These are phyloP conservation scores for Enteromius trimaculatus DNA, from an alignment of 2,797 vertebrate genomes.

Conservation along the genomic window DNA sequence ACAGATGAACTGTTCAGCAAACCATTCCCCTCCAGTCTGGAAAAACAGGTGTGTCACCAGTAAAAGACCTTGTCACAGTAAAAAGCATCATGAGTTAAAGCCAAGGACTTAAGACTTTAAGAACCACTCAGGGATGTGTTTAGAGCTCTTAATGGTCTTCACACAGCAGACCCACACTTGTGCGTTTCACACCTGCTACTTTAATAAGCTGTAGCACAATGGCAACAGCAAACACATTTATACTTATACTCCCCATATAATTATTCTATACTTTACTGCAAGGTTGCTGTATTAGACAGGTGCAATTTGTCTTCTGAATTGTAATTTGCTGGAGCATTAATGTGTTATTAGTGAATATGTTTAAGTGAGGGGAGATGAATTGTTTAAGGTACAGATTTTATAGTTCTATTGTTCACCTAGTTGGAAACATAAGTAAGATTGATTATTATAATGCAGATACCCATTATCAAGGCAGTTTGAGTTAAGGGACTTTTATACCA, in stretches of 20 bases:
- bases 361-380: background rate
- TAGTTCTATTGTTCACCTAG: background rate
- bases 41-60: conserved; percentile 12
- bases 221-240: background rate
- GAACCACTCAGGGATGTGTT: conserved; percentile 2
- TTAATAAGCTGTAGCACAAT: conserved; percentile 6
- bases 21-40: background rate
- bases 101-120: background rate
- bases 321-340: background rate
- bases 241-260: background rate
- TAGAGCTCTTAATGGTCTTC: background rate
- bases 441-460: conserved; percentile 1
- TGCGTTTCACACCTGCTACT: conserved; percentile 22
- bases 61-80: background rate
- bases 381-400: background rate
- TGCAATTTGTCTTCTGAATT: conserved; percentile 11
- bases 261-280: background rate
- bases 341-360: conserved; percentile 1
- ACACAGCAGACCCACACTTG: background rate
- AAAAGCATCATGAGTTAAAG: conserved; percentile 1
- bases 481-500: background rate
- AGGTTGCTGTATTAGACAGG: background rate
- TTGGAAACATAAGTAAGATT: conserved; percentile 8
- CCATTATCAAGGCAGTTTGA: background rate
- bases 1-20: conserved; percentile 5